phyloP scores from a whole-genome alignment of 1,140 invertebrate species.

The Theocolax elegans region DNA sequence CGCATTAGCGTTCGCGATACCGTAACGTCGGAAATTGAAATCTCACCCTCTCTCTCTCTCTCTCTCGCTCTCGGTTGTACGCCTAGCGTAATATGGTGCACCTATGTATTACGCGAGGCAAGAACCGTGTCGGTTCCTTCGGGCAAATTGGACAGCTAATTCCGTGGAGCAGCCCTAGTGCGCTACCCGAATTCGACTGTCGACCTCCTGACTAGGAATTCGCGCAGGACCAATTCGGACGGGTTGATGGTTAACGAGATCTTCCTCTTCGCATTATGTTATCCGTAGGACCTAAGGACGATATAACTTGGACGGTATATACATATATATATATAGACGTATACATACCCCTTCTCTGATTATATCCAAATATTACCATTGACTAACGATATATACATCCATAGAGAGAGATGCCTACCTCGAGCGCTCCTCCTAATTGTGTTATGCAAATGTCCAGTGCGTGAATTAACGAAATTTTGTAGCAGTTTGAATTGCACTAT shows the following conservation, averaged over 20 bases:
- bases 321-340: no score
- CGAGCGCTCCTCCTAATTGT: neutral
- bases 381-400: slow-evolving; percentile 23
- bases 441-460: slow-evolving; percentile 26
- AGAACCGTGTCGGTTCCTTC: slow-evolving; percentile 28
- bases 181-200: no score
- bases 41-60: neutral
- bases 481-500: slow-evolving; percentile 24
- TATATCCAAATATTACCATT: slow-evolving; percentile 38
- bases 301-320: no score
- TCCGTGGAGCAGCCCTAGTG: neutral
- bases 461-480: slow-evolving; percentile 26
- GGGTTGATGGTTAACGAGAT: slow-evolving; percentile 8
- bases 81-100: neutral
- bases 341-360: slow-evolving; percentile 7
- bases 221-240: neutral
- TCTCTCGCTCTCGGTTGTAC: no score
- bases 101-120: slow-evolving; percentile 21
- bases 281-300: no score
- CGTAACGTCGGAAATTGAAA: slow-evolving; percentile 33
- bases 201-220: no score
- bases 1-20: slow-evolving; percentile 22
- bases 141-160: slow-evolving; percentile 38
- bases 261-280: neutral
- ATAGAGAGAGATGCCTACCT: neutral